Conservation (phyloP, 2,888 invertebrate genomes). For the Gibbula magus region DNA sequence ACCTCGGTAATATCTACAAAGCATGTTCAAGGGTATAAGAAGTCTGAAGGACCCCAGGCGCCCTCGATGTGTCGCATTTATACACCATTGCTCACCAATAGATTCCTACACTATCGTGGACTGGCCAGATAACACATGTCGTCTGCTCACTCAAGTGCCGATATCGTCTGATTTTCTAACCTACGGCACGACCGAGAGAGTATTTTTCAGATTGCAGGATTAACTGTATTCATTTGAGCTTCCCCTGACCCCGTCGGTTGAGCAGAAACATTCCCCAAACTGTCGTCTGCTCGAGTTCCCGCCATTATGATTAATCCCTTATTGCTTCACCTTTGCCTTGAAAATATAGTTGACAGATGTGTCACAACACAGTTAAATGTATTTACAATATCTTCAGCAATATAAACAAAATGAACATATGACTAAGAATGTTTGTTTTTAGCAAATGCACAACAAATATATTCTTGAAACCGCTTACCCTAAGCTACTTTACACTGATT, state of each 20-base stretch:
- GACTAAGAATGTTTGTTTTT: no score
- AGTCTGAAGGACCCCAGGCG: background rate
- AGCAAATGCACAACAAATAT: no score
- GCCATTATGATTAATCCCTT: background rate
- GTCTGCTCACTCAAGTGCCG: background rate
- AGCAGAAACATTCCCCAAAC: background rate
- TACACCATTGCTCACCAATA: background rate
- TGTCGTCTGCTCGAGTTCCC: background rate
- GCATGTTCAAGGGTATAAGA: conserved; percentile 8
- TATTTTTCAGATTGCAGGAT: background rate
- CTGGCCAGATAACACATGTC: background rate
- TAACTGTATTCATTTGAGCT: background rate
- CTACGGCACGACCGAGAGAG: background rate
- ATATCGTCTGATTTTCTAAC: background rate
- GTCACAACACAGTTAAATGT: no score
- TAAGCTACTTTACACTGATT: no score
- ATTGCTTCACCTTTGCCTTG: background rate
- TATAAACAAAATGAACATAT: no score
- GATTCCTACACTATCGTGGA: background rate
- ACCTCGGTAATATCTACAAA: background rate
- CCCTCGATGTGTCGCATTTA: background rate
- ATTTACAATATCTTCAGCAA: no score
- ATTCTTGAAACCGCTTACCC: no score
- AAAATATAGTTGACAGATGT: no score
- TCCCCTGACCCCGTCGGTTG: background rate